Evolutionary conservation across 2,888 invertebrate species (phyloP).

Genomic region (Dryobotodes eremita): DNA sequence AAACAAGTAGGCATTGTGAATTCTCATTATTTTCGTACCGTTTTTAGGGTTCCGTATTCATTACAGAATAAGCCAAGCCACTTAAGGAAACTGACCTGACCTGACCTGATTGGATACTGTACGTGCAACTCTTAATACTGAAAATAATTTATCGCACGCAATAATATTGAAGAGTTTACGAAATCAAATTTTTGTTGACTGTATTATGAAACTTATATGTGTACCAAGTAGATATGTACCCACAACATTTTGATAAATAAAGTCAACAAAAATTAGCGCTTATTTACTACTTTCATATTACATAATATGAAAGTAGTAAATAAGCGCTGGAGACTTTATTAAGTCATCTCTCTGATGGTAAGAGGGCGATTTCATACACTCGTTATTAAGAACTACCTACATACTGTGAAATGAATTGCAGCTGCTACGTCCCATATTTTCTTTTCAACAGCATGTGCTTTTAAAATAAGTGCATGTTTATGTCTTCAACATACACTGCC

Average conservation of each 20-base stretch:
- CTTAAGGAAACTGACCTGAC: too few species aligned
- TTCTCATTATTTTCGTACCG: background rate
- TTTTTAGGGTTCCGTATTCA: background rate
- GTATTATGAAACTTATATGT: background rate
- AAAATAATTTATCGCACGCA: background rate
- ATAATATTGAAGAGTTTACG: background rate
- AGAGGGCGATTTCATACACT: constrained; percentile 41
- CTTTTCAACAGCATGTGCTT: constrained; percentile 5
- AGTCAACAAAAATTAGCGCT: too few species aligned
- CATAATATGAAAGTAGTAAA: constrained; percentile 35
- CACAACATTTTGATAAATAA: too few species aligned
- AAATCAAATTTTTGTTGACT: background rate
- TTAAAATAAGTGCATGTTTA: constrained; percentile 8
- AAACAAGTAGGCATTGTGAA: background rate
- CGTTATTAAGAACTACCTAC: too few species aligned
- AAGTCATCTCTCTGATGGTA: constrained; percentile 12
- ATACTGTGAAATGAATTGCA: constrained; percentile 44
- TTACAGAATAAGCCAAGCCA: background rate
- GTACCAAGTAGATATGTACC: too few species aligned
- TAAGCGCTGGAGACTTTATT: constrained; percentile 30
- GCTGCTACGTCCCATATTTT: constrained; percentile 35
- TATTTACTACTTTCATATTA: too few species aligned
- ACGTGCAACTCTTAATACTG: background rate
- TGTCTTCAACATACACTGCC: background rate
- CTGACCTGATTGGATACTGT: too few species aligned